These are phyloP conservation scores for Kryptolebias ocellatus DNA, from an alignment of 2,797 vertebrate species.

Conservation along the genomic window DNA sequence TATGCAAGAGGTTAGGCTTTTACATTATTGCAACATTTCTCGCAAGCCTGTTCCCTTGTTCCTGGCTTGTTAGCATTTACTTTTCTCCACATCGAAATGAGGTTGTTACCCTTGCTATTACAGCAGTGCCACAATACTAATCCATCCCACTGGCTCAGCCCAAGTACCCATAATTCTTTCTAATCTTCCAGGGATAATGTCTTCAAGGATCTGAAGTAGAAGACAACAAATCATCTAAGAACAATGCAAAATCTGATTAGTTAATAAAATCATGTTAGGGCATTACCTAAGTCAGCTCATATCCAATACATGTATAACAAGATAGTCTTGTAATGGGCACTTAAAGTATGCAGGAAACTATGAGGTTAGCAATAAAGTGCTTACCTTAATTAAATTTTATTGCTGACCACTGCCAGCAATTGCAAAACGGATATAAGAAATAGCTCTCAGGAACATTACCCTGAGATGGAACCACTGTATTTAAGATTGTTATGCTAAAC, in stretches of 20 bases:
- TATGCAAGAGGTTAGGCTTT: constrained; percentile 58
- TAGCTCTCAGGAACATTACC: constrained; percentile 64
- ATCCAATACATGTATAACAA: constrained; percentile 45
- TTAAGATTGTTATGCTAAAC: constrained; percentile 55
- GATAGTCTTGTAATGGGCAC: constrained; percentile 59
- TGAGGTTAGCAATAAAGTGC: constrained; percentile 63
- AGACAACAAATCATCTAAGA: constrained; percentile 75
- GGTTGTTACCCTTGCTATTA: constrained; percentile 64
- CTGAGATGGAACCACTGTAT: constrained; percentile 48
- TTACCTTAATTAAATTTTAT: constrained; percentile 69
- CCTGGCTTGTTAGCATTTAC: constrained; percentile 64
- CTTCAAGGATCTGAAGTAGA: constrained; percentile 70
- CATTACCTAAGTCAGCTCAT: constrained; percentile 53
- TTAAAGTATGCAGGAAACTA: constrained; percentile 37
- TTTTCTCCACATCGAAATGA: constrained; percentile 55
- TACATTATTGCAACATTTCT: constrained; percentile 66
- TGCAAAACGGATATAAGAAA: constrained; percentile 57
- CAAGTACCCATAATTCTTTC: constrained; percentile 76
- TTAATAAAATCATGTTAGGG: constrained; percentile 66
- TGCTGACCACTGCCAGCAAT: constrained; percentile 64
- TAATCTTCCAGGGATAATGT: constrained; percentile 78
- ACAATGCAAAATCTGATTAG: constrained; percentile 71
- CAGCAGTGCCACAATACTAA: constrained; percentile 69
- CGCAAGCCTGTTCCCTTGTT: constrained; percentile 55
- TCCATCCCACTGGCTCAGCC: constrained; percentile 74